phyloP scores from a whole-genome alignment of 2,888 invertebrate species.

The Watsonalla binaria region DNA sequence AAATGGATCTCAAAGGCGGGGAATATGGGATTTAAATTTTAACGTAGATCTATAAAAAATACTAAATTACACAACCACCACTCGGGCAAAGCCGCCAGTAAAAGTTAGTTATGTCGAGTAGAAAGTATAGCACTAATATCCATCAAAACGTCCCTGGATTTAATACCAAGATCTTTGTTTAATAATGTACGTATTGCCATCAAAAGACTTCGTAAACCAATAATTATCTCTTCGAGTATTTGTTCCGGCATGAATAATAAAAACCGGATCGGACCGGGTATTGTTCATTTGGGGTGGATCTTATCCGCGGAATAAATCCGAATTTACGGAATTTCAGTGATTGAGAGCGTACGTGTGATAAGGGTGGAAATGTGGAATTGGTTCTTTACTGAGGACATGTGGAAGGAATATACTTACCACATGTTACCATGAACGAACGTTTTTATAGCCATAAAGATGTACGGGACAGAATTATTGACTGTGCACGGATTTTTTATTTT shows the following conservation, averaged over 20 bases:
- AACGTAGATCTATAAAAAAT: no score
- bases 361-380: conserved; percentile 16
- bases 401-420: not conserved
- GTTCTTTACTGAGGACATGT: conserved; percentile 13
- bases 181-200: conserved; percentile 29
- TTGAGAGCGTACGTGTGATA: conserved; percentile 8
- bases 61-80: no score
- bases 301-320: not conserved
- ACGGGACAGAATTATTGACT: no score
- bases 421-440: no score
- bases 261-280: conserved; percentile 2
- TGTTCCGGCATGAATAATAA: conserved; percentile 3
- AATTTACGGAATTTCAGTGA: conserved; percentile 10
- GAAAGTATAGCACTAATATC: not conserved
- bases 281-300: not conserved
- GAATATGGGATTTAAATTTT: no score
- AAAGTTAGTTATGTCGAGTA: no score
- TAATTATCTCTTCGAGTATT: conserved; percentile 18
- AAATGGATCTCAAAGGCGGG: no score
- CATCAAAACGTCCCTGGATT: conserved; percentile 15
- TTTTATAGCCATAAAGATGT: no score
- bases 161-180: conserved; percentile 17
- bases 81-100: no score
- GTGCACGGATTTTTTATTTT: no score
- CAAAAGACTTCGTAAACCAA: conserved; percentile 29